Evolutionary conservation across 92 coral and sea anemone species (phyloP), one percentile per base, ranked within the genome.

Genomic region (Umimayanthus kanabou): DNA sequence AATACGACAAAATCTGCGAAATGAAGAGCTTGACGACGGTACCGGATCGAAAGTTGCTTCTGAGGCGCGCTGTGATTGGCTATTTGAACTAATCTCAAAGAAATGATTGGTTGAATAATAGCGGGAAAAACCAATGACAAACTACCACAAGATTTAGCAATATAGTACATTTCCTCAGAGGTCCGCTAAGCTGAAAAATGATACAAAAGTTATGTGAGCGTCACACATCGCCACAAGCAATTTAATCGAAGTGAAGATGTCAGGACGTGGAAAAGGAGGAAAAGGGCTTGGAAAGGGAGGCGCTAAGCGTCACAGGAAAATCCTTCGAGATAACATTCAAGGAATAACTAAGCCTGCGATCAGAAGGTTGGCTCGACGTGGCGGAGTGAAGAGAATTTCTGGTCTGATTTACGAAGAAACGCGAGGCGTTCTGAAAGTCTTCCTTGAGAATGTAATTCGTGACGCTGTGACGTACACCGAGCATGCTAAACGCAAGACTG

Each of bases 401-500:
- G 98, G 98, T 14, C 92, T 94, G 39, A 94, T 94, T 77, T 94
- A 93, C 85, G 98, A 94, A 91, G 96, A 94, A 84, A 94, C 96
- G 7, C 90, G 98, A 33, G 98, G 98, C 28, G 98, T 94, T 30
- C 87, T 94, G 49, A 94, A 94, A 80, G 98, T 94, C 33, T 95
- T 95, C 92, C 84, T 95, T 23, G 98, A 94, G 85, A 95, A 95
- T 40, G 97, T 95, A 15, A 95, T 95, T 40, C 97, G 98, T 50
- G 98, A 94, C 88, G 98, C 98, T 22, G 97, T 95, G 20, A 95
- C 97, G 15, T 95, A 95, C 93, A 95, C 98, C n/a, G 98, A 95
- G 87, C 98, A 95, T 84, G 98, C 98, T 90, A 96, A 96, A 80
- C 90, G 97, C 9, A 96, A 96, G 77, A 96, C 98, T 10, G 98